A percentile compares a stretch with the other conserved stretches of the same genome.
Evolutionary conservation across 1,140 invertebrate species (phyloP).

Genomic region (Macrobrachium rosenbergii): DNA sequence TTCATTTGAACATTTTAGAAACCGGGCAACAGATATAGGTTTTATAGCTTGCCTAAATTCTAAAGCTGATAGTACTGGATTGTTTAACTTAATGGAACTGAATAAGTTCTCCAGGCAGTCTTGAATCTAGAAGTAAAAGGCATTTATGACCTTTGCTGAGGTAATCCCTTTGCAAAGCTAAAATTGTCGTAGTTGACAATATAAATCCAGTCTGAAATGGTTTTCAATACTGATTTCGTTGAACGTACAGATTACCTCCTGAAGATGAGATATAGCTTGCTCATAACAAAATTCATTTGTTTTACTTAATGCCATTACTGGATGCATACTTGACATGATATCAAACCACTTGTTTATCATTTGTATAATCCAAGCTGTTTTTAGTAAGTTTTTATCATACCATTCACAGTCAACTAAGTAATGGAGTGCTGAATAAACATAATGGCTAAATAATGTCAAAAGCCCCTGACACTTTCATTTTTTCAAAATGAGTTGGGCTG

Average conservation of each 20-base stretch:
- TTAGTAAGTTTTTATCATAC: slow-evolving; percentile 33
- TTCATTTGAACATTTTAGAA: slow-evolving; percentile 21
- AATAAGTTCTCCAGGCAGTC: slow-evolving; percentile 27
- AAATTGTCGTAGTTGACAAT: slow-evolving; percentile 3
- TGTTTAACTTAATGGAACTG: slow-evolving; percentile 18
- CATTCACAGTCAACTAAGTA: slow-evolving; percentile 30
- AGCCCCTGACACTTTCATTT: not conserved
- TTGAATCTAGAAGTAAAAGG: slow-evolving; percentile 24
- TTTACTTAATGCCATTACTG: not conserved
- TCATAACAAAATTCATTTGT: not conserved
- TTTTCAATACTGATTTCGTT: not conserved
- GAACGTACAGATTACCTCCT: not conserved
- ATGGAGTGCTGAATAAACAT: slow-evolving; percentile 3
- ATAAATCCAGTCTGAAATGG: slow-evolving; percentile 20
- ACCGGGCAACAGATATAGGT: not conserved
- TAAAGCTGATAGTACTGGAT: slow-evolving; percentile 9
- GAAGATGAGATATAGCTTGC: slow-evolving; percentile 11
- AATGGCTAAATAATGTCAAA: slow-evolving; percentile 13
- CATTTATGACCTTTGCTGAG: slow-evolving; percentile 15
- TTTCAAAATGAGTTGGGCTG: not conserved
- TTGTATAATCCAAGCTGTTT: not conserved
- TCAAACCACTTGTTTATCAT: slow-evolving; percentile 26
- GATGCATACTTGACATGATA: not conserved
- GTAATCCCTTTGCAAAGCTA: not conserved
- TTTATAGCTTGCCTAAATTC: slow-evolving; percentile 28